Conservation (phyloP, 2,888 invertebrate species). For the Volucella bombylans region DNA sequence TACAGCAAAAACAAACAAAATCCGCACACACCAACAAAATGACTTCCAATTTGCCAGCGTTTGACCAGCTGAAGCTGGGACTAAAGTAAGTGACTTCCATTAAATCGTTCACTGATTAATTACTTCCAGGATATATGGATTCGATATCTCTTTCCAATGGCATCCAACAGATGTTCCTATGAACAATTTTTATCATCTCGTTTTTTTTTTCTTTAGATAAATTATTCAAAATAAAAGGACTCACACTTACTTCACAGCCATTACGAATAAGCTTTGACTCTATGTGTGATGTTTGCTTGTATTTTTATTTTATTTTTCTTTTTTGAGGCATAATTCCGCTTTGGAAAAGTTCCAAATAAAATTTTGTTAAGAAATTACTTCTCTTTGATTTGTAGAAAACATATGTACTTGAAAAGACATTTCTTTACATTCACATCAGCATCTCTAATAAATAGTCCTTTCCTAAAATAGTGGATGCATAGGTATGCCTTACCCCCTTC, state of each 20-base stretch:
- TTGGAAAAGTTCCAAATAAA: conserved; percentile 56
- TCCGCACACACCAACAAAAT: conserved; percentile 74
- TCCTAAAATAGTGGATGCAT: conserved; percentile 1
- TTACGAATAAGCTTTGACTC: background rate
- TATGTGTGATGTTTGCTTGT: conserved; percentile 5
- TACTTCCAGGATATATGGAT: conserved; percentile 11
- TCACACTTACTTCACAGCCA: background rate
- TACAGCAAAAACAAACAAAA: conserved; percentile 2
- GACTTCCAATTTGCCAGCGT: conserved; percentile 79
- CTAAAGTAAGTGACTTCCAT: conserved; percentile 78
- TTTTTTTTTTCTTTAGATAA: background rate
- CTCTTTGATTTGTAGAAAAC: conserved; percentile 8
- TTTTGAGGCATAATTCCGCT: conserved; percentile 12
- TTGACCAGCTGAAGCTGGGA: conserved; percentile 81
- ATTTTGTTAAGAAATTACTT: conserved; percentile 35
- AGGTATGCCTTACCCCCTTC: background rate
- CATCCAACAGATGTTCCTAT: conserved; percentile 60
- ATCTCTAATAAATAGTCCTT: conserved; percentile 5
- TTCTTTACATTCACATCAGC: conserved; percentile 31
- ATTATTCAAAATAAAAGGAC: conserved; percentile 8
- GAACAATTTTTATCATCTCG: conserved; percentile 37
- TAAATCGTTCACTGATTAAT: background rate
- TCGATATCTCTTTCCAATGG: conserved; percentile 25
- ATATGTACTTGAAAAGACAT: background rate
- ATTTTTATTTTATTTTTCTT: conserved; percentile 6